Conservation (phyloP, 1,140 invertebrate species). For the Proctacanthus coquilletti region DNA sequence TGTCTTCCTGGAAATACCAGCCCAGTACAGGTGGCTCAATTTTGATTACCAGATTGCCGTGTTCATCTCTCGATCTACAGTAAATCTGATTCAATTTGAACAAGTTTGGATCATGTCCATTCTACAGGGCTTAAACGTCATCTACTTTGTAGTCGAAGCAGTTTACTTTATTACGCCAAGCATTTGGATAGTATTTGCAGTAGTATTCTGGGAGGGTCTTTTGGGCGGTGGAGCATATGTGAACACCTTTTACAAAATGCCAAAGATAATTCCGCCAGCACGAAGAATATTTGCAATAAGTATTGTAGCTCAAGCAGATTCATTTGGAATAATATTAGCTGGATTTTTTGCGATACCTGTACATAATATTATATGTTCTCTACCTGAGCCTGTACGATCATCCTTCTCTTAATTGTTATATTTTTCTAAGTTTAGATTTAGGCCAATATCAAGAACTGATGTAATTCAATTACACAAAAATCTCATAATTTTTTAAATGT, state of each 20-base stretch:
- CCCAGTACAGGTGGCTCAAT: constrained; percentile 72
- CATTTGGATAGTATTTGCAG: constrained; percentile 54
- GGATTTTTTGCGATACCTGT: constrained; percentile 54
- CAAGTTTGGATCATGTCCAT: constrained; percentile 61
- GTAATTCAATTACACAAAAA: too few species aligned
- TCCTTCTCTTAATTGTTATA: too few species aligned
- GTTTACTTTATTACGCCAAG: constrained; percentile 53
- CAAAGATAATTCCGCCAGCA: constrained; percentile 44
- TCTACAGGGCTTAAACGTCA: constrained; percentile 57
- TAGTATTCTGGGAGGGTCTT: constrained; percentile 73
- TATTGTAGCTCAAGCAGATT: constrained; percentile 54
- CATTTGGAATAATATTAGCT: constrained; percentile 57
- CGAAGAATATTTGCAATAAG: constrained; percentile 47
- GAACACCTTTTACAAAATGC: constrained; percentile 69
- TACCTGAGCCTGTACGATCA: constrained; percentile 37
- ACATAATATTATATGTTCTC: constrained; percentile 53
- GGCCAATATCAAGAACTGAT: too few species aligned
- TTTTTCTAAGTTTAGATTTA: too few species aligned
- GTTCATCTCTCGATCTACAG: constrained; percentile 71
- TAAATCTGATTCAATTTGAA: constrained; percentile 53
- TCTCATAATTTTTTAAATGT: too few species aligned
- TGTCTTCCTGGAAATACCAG: constrained; percentile 42
- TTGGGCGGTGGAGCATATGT: constrained; percentile 73
- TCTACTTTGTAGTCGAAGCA: constrained; percentile 48
- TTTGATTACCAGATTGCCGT: constrained; percentile 77